Conservation (phyloP, 2,888 invertebrate species). For the Cenopis cana region DNA sequence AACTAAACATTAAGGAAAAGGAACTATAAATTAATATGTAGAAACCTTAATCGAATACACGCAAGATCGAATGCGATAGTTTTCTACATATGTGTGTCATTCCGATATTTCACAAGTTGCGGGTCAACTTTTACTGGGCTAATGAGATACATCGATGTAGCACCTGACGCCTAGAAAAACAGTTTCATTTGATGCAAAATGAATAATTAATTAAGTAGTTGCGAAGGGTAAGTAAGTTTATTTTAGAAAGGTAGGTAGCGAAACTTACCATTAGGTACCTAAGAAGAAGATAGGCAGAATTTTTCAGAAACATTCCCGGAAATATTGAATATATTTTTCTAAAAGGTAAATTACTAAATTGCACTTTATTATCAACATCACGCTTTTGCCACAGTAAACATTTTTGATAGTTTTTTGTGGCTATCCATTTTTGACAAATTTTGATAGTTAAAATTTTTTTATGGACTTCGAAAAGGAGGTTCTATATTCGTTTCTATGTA, state of each 20-base stretch:
- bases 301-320: no score
- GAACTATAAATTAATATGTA: slow-evolving; percentile 25
- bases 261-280: slow-evolving; percentile 20
- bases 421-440: no score
- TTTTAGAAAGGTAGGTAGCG: slow-evolving; percentile 11
- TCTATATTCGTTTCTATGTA: no score
- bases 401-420: no score
- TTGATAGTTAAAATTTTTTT: no score
- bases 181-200: slow-evolving; percentile 31
- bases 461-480: no score
- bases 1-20: slow-evolving; percentile 6
- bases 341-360: no score
- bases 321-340: no score
- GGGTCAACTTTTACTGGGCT: slow-evolving; percentile 48
- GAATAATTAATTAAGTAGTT: slow-evolving; percentile 30
- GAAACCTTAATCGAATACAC: slow-evolving; percentile 10
- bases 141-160: slow-evolving; percentile 33
- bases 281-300: no score
- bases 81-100: slow-evolving; percentile 41
- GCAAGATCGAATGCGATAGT: slow-evolving; percentile 24
- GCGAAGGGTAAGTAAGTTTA: slow-evolving; percentile 14
- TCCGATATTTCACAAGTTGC: slow-evolving; percentile 47
- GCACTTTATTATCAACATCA: no score
- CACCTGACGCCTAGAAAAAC: slow-evolving; percentile 38
- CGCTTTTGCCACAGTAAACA: no score